Conservation (phyloP, 2,113 vertebrate genomes). For the Herpetotheres cachinnans region DNA sequence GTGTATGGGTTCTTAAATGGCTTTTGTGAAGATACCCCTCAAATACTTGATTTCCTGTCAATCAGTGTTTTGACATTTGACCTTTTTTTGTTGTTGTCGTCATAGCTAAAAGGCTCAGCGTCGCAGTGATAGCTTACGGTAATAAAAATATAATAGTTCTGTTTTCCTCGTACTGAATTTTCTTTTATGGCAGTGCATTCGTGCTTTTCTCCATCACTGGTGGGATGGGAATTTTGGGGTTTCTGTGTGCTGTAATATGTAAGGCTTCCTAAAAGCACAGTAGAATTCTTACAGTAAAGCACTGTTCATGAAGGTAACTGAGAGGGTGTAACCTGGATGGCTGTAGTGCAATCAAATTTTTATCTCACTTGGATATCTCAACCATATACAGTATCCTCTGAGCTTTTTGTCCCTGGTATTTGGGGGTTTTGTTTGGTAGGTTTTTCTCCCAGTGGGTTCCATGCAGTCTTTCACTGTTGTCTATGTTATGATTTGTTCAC, state of each 20-base stretch:
- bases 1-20: neutral
- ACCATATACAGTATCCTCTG: neutral
- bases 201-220: neutral
- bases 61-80: neutral
- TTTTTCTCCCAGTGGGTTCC: neutral
- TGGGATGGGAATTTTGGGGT: neutral
- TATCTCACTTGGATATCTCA: neutral
- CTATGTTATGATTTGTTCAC: neutral
- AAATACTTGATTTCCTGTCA: neutral
- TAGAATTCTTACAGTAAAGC: neutral
- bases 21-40: neutral
- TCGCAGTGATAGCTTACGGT: neutral
- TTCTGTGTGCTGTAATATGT: neutral
- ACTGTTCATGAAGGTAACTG: neutral
- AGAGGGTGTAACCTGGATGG: neutral
- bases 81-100: neutral
- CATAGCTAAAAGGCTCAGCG: neutral
- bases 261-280: neutral
- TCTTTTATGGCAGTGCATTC: neutral
- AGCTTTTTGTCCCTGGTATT: neutral
- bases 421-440: neutral
- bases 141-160: neutral
- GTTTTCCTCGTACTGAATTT: neutral
- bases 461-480: neutral
- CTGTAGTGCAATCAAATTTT: neutral